A percentile compares a stretch with the other conserved stretches of the same genome.
Conservation (phyloP, 2,113 vertebrate genomes). For the Raphicerus campestris region DNA sequence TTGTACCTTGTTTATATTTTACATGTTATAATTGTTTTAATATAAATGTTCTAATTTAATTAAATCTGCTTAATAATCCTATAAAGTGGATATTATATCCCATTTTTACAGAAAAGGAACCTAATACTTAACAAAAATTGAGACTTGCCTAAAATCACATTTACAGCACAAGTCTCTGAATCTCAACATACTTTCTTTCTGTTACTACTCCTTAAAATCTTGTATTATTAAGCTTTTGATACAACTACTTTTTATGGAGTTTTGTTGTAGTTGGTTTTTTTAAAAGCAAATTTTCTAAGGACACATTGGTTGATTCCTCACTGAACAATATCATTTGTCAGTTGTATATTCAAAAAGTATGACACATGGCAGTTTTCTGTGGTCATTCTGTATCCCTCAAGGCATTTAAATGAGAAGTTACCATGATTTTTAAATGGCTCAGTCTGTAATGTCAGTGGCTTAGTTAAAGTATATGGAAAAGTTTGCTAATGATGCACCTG, state of each 20-base stretch:
- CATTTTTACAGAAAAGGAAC: not conserved
- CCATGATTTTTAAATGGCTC: constrained; percentile 27
- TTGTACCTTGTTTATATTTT: not conserved
- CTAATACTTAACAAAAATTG: not conserved
- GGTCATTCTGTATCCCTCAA: not conserved
- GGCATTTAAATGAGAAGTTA: not conserved
- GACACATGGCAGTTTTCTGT: not conserved
- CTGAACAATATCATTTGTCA: not conserved
- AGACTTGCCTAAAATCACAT: not conserved
- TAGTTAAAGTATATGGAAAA: not conserved
- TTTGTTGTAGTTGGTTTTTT: not conserved
- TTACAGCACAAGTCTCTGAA: not conserved
- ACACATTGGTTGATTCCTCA: not conserved
- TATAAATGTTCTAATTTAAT: not conserved
- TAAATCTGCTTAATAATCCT: not conserved
- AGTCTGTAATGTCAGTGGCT: not conserved
- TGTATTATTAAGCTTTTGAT: constrained; percentile 7
- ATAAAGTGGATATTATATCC: not conserved
- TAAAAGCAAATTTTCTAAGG: not conserved
- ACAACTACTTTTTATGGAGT: not conserved
- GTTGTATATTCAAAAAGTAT: not conserved
- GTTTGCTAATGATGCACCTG: not conserved
- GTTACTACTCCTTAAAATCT: not conserved
- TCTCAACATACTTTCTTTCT: not conserved
- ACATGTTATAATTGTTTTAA: not conserved